Evolutionary conservation across 2,797 vertebrate species (phyloP), one percentile per base, ranked within the genome.

Genomic region (Phrynocephalus guinanensis): DNA sequence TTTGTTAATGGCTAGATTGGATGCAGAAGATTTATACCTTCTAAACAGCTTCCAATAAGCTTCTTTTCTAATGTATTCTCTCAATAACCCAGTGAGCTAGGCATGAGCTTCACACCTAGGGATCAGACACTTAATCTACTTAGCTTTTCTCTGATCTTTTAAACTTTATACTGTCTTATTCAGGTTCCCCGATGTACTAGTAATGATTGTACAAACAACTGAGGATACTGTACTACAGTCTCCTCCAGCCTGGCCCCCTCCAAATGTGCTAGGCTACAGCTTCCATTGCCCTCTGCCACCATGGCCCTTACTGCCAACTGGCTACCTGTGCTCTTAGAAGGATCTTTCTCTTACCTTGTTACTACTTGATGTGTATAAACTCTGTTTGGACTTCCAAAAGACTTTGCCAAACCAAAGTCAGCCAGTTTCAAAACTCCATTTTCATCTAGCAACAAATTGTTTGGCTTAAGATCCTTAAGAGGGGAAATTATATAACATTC

Each of bases 341-440:
- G 60, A 5, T 80, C 28, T 56, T 28, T 24, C 30, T 85, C 92
- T 95, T 95, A 99, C 99, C 99, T 98, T 94, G 99, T 99, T 90
- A 99, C 99, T 87, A 99, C 99, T 92, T 99, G 99, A 94, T 99
- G 98, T 1, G 98, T 99, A 92, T 99, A 99, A 91, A 98, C 96
- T 97, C 99, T 97, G 73, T 98, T 99, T 5, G 99, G 98, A 90
- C 99, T 99, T 86, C 99, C 99, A 93, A 99, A 99, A 63, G 98
- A 97, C 94, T 99, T 99, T 81, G 99, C 99, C 91, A 99, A 95
- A 90, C 98, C 99, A 95, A 99, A 99, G 95, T 99, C 99, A 86
- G 98, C 99, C 94, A 99, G 95, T 95, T 99, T 99, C 91, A 99
- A 95, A 92, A 99, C 97, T 1, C 98, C 99, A 63, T 95, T 98